phyloP scores from a whole-genome alignment of 30 jellyfish, hydroid and myxozoan genomes.

The Aurelia sp. region DNA sequence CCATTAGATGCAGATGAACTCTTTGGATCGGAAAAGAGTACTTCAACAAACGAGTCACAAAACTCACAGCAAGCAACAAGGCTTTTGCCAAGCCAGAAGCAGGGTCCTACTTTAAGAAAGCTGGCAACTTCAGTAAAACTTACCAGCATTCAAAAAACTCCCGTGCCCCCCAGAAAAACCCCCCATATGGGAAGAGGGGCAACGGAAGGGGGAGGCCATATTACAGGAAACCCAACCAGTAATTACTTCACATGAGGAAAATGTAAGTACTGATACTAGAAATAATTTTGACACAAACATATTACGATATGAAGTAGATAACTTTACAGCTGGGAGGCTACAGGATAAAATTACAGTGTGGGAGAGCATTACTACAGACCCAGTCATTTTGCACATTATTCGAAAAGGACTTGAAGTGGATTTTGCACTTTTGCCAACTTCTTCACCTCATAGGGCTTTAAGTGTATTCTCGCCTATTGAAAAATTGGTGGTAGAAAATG shows the following conservation, averaged over 20 bases:
- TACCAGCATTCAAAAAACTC: too few species aligned
- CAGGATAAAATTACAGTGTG: neutral
- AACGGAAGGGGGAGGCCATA: neutral
- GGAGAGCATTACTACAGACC: conserved; percentile 41
- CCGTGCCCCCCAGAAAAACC: too few species aligned
- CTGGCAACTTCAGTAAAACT: too few species aligned
- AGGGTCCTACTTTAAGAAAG: too few species aligned
- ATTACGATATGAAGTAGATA: too few species aligned
- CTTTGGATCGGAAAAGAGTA: too few species aligned
- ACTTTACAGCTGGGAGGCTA: conserved; percentile 10
- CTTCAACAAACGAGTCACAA: too few species aligned
- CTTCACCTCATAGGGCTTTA: neutral
- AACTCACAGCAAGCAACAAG: too few species aligned
- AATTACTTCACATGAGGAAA: neutral
- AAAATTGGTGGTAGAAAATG: neutral
- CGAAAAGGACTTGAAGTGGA: neutral
- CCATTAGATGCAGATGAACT: too few species aligned
- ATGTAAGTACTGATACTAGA: too few species aligned
- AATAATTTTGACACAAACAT: too few species aligned
- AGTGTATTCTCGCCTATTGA: neutral
- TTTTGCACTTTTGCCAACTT: neutral
- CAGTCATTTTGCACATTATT: conserved; percentile 19
- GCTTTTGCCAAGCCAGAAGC: too few species aligned
- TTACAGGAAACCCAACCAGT: neutral
- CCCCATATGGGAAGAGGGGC: neutral